These are phyloP conservation scores for Entomyzon cyanotis DNA, from an alignment of 2,113 vertebrate genomes.

Conservation along the genomic window DNA sequence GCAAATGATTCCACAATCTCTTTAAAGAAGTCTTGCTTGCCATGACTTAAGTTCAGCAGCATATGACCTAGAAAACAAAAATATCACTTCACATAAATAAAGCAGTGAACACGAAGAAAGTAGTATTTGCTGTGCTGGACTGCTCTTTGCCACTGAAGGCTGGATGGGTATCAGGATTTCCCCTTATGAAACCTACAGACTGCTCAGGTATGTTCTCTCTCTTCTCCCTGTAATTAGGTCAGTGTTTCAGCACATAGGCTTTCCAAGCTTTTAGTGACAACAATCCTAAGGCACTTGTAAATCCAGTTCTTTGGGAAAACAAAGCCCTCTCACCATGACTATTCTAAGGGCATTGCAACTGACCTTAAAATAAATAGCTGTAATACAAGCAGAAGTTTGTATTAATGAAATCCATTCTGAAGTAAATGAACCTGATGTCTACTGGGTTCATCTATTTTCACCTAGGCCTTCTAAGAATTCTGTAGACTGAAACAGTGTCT, in stretches of 20 bases:
- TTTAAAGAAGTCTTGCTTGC: constrained; percentile 82
- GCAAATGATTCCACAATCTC: constrained; percentile 92
- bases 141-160: neutral
- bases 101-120: neutral
- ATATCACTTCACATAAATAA: neutral
- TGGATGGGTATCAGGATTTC: neutral
- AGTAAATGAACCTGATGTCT: neutral
- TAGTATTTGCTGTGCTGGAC: neutral
- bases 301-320: neutral
- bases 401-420: neutral
- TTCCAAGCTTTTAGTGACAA: neutral
- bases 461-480: neutral
- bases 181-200: neutral
- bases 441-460: neutral
- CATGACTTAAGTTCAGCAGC: constrained; percentile 86
- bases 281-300: neutral
- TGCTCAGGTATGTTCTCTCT: neutral
- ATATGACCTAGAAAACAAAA: constrained; percentile 84
- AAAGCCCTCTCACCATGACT: neutral
- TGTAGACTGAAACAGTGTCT: neutral
- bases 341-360: neutral
- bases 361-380: neutral
- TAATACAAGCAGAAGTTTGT: neutral
- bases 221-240: neutral
- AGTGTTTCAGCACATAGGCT: neutral